Evolutionary conservation across 1,140 invertebrate genomes (phyloP).

Genomic region (Phenacoccus solenopsis): DNA sequence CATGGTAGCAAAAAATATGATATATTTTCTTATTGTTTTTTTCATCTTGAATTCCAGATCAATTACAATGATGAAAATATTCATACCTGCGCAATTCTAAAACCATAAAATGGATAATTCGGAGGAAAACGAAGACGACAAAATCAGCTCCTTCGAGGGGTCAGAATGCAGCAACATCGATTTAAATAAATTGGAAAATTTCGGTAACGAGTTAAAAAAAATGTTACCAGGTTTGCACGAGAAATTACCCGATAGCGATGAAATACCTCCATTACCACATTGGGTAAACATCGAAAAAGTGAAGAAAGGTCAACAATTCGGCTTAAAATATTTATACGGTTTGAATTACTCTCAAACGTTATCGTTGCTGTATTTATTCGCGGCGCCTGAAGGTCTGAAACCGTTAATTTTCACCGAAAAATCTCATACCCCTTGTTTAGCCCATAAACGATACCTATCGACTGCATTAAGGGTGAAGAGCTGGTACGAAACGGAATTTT

Average conservation of each 20-base stretch:
- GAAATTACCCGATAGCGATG: background rate
- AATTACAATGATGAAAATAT: too few species aligned
- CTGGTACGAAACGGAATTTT: slow-evolving; percentile 41
- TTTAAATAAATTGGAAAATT: too few species aligned
- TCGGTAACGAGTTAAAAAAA: background rate
- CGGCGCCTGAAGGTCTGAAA: slow-evolving; percentile 44
- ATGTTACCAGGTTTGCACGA: background rate
- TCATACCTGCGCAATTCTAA: too few species aligned
- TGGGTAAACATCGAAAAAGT: slow-evolving; percentile 24
- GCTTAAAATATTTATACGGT: slow-evolving; percentile 41
- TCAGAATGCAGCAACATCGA: too few species aligned
- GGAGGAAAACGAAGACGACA: too few species aligned
- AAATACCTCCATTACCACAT: slow-evolving; percentile 13
- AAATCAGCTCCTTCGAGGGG: too few species aligned
- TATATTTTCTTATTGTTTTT: too few species aligned
- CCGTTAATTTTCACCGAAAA: slow-evolving; percentile 49
- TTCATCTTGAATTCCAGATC: too few species aligned
- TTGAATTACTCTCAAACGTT: slow-evolving; percentile 43
- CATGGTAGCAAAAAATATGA: too few species aligned
- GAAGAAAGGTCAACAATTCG: slow-evolving; percentile 46
- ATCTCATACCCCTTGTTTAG: slow-evolving; percentile 43
- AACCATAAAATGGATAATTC: too few species aligned
- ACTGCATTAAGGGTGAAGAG: slow-evolving; percentile 35
- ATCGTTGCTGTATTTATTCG: slow-evolving; percentile 45
- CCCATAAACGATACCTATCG: slow-evolving; percentile 50